A percentile compares a stretch with the other conserved stretches of the same genome.
Conservation (phyloP, 2,888 invertebrate genomes). For the Luperina nickerlii region DNA sequence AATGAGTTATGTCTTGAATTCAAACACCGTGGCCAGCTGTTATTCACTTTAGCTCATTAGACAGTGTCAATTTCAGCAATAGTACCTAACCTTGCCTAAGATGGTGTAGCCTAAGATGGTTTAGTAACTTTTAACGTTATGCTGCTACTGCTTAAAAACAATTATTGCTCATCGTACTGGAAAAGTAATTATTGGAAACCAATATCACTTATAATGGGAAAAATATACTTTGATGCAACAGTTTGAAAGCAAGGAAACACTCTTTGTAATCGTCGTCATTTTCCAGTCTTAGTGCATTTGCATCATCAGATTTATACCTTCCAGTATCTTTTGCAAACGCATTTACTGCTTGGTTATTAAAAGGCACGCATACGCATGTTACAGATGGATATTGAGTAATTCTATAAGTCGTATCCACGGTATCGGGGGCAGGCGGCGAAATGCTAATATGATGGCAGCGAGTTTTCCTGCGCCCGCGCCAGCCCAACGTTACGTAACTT, state of each 20-base stretch:
- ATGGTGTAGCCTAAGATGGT: background rate
- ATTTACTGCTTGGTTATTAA: slow-evolving; percentile 40
- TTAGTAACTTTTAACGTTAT: slow-evolving; percentile 4
- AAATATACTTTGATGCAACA: slow-evolving; percentile 33
- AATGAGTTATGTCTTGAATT: background rate
- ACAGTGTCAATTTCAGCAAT: background rate
- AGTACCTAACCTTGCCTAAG: background rate
- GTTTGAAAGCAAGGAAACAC: slow-evolving; percentile 7
- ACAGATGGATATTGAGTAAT: slow-evolving; percentile 55
- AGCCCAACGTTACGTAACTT: slow-evolving; percentile 47
- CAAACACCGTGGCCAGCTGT: background rate
- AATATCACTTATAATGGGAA: slow-evolving; percentile 17
- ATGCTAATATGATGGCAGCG: slow-evolving; percentile 62
- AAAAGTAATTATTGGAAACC: slow-evolving; percentile 29
- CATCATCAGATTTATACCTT: slow-evolving; percentile 15
- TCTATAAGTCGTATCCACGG: slow-evolving; percentile 50
- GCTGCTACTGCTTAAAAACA: background rate
- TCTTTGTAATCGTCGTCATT: slow-evolving; percentile 8
- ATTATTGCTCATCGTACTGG: slow-evolving; percentile 17
- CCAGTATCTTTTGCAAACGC: slow-evolving; percentile 43
- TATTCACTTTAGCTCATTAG: background rate
- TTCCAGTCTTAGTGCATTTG: slow-evolving; percentile 13
- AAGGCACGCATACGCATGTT: slow-evolving; percentile 43
- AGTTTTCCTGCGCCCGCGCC: slow-evolving; percentile 57
- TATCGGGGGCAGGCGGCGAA: slow-evolving; percentile 54